phyloP scores from a whole-genome alignment of 2,888 invertebrate species.

The Sinopyrophorus schimmeli region DNA sequence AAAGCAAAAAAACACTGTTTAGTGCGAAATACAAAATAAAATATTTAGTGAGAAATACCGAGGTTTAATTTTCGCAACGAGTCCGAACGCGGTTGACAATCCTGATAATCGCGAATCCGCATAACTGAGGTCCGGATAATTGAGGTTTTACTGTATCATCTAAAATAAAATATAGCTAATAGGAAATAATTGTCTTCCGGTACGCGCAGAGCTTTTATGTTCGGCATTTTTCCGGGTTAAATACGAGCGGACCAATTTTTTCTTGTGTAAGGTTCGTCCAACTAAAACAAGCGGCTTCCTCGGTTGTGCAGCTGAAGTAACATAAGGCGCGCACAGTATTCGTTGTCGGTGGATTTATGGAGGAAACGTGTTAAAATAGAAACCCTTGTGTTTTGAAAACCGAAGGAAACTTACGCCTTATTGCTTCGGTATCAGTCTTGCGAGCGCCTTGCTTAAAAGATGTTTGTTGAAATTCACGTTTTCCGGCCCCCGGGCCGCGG shows the following conservation, averaged over 20 bases:
- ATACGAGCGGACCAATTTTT: conserved; percentile 8
- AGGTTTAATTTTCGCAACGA: too few relatives aligned
- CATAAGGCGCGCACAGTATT: conserved; percentile 17
- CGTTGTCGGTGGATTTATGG: conserved; percentile 26
- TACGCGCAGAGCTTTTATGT: conserved; percentile 10
- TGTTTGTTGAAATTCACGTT: not conserved
- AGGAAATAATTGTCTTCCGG: conserved; percentile 13
- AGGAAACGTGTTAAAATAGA: conserved; percentile 28
- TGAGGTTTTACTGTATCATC: too few relatives aligned
- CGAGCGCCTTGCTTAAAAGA: too few relatives aligned
- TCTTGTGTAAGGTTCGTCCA: not conserved
- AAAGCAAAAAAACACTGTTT: too few relatives aligned
- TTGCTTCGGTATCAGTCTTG: not conserved
- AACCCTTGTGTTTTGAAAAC: conserved; percentile 13
- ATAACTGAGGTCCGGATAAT: too few relatives aligned
- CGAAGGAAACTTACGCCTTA: conserved; percentile 1
- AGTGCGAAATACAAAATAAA: too few relatives aligned
- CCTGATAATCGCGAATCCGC: too few relatives aligned
- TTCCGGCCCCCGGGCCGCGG: too few relatives aligned
- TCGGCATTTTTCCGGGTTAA: conserved; percentile 5
- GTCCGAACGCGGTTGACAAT: too few relatives aligned
- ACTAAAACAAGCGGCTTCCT: conserved; percentile 5
- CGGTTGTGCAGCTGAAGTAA: conserved; percentile 11
- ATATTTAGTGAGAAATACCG: too few relatives aligned
- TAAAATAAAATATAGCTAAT: conserved; percentile 11